These are phyloP conservation scores for Tapera naevia DNA, from an alignment of 2,797 vertebrate species.

Conservation along the genomic window DNA sequence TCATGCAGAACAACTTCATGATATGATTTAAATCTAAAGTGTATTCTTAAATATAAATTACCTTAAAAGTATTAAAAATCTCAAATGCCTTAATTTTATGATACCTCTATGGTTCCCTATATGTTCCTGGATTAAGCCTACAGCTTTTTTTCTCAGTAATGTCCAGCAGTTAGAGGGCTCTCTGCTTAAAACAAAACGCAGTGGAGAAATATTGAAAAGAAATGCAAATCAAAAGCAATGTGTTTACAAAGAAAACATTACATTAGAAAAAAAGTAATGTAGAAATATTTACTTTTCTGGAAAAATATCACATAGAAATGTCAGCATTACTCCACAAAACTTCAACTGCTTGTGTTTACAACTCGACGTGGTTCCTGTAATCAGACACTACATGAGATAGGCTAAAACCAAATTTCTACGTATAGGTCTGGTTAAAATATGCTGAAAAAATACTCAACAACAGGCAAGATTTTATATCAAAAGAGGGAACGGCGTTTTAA, in stretches of 20 bases:
- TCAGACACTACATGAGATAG: neutral
- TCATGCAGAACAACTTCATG: neutral
- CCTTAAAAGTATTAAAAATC: neutral
- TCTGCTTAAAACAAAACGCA: constrained; percentile 5
- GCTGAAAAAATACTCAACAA: neutral
- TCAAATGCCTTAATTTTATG: neutral
- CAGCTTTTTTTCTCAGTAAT: neutral
- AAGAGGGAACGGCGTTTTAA: neutral
- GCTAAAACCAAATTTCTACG: neutral
- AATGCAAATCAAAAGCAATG: neutral
- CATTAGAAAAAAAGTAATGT: neutral
- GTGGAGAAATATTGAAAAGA: neutral
- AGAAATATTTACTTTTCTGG: neutral
- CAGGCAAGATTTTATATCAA: neutral
- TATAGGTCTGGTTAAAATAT: neutral
- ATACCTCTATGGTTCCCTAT: neutral
- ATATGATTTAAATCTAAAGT: neutral
- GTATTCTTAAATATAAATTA: neutral
- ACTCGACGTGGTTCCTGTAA: neutral
- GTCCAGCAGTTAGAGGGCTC: neutral
- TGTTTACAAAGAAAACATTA: neutral
- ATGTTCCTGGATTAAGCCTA: neutral
- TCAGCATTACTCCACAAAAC: neutral
- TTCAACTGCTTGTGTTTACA: neutral
- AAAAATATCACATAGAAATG: neutral